These are phyloP conservation scores for Spea bombifrons DNA, from an alignment of 2,113 vertebrate species.

Conservation along the genomic window DNA sequence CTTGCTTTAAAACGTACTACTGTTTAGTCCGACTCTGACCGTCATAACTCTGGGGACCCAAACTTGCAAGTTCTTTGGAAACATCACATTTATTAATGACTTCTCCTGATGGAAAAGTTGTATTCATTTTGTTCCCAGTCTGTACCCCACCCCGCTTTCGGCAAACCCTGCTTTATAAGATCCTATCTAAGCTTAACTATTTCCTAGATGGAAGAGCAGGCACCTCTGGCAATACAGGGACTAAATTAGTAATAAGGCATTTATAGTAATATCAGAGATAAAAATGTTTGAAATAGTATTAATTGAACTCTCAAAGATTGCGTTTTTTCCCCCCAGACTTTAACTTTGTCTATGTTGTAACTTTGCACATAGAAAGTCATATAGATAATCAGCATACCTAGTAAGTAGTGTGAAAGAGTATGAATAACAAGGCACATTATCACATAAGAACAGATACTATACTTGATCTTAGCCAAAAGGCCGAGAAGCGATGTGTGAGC, in stretches of 20 bases:
- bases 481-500: no score
- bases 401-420: no score
- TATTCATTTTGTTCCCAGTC: background rate
- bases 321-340: background rate
- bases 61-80: constrained; percentile 34
- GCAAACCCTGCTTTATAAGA: constrained; percentile 3
- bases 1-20: background rate
- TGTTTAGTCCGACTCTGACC: background rate
- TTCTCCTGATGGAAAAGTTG: constrained; percentile 38
- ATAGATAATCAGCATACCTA: no score
- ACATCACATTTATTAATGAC: constrained; percentile 32
- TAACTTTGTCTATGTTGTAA: background rate
- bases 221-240: background rate
- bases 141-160: constrained; percentile 12
- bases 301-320: background rate
- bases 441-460: no score
- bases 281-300: background rate
- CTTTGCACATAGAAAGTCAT: background rate
- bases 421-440: no score
- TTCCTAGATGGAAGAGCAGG: background rate
- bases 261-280: no score
- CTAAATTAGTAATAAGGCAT: background rate
- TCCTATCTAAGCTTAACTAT: background rate
- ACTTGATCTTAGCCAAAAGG: no score
- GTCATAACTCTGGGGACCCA: constrained; percentile 8